Percentiles rank a stretch among this genome's conserved stretches.
These are phyloP conservation scores for Nipponia nippon DNA, from an alignment of 2,113 vertebrate species.

Conservation along the genomic window DNA sequence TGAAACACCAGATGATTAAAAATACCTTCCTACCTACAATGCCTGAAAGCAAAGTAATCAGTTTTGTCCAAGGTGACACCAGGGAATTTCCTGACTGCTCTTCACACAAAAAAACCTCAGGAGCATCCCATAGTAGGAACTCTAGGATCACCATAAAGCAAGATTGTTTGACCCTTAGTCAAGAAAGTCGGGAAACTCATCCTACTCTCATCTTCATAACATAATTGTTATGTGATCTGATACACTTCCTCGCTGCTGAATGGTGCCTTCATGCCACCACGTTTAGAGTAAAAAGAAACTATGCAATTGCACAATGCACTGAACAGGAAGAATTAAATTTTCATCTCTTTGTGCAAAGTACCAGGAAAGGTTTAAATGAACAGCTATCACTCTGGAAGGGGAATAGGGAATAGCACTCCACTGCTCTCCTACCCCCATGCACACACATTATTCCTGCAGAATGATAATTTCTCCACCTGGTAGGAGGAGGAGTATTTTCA, in stretches of 20 bases:
- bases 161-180: not conserved
- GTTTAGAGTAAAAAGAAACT: not conserved
- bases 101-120: not conserved
- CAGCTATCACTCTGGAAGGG: not conserved
- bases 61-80: not conserved
- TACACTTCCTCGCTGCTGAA: not conserved
- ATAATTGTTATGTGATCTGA: not conserved
- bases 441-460: not conserved
- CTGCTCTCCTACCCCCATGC: fast-evolving
- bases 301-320: not conserved
- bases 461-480: not conserved
- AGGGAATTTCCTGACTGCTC: not conserved
- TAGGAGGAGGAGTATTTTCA: not conserved
- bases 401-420: not conserved
- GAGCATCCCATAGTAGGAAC: not conserved
- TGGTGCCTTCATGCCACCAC: not conserved
- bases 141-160: not conserved
- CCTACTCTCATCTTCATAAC: not conserved
- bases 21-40: not conserved
- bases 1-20: not conserved
- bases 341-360: not conserved
- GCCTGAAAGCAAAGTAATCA: not conserved
- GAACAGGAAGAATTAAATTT: not conserved
- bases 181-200: not conserved
- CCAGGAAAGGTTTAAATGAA: not conserved